A percentile compares a stretch with the other conserved stretches of the same genome.
These are phyloP conservation scores for Prenolepis imparis DNA, from an alignment of 2,888 invertebrate genomes.

Conservation along the genomic window DNA sequence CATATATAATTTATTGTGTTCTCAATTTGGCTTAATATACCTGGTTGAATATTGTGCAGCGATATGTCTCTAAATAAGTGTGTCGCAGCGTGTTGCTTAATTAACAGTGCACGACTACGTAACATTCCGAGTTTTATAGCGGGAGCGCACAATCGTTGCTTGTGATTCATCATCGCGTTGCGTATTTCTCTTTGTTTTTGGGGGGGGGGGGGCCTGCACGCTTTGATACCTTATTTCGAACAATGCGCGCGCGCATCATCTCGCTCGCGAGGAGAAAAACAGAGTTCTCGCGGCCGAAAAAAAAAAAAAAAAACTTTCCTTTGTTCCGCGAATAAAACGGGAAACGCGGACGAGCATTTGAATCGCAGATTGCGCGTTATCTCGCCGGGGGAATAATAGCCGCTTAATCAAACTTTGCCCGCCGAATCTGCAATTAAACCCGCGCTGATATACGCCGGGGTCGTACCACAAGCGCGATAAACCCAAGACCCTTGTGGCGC, in stretches of 20 bases:
- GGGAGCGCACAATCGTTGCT: neutral
- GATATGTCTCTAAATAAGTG: neutral
- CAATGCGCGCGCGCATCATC: conserved; percentile 1
- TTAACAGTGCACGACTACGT: neutral
- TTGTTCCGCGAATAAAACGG: conserved; percentile 31
- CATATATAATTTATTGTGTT: no score
- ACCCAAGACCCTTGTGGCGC: conserved; percentile 32
- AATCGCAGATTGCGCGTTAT: conserved; percentile 61
- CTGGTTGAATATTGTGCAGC: no score
- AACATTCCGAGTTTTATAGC: neutral
- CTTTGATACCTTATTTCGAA: conserved; percentile 23
- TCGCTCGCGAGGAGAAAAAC: neutral
- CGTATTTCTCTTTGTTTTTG: neutral
- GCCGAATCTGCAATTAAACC: conserved; percentile 56
- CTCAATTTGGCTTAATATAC: no score
- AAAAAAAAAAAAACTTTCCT: conserved; percentile 52
- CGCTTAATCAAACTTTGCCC: conserved; percentile 60
- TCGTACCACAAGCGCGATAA: conserved; percentile 49
- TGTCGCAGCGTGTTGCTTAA: neutral
- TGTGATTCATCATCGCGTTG: neutral
- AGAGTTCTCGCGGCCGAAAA: conserved; percentile 12
- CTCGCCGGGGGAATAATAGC: conserved; percentile 56
- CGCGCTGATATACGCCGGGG: conserved; percentile 39
- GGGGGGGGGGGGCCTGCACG: no score
- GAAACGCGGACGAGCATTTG: conserved; percentile 43